phyloP scores from a whole-genome alignment of 2,888 invertebrate genomes.

The Noctua janthe region DNA sequence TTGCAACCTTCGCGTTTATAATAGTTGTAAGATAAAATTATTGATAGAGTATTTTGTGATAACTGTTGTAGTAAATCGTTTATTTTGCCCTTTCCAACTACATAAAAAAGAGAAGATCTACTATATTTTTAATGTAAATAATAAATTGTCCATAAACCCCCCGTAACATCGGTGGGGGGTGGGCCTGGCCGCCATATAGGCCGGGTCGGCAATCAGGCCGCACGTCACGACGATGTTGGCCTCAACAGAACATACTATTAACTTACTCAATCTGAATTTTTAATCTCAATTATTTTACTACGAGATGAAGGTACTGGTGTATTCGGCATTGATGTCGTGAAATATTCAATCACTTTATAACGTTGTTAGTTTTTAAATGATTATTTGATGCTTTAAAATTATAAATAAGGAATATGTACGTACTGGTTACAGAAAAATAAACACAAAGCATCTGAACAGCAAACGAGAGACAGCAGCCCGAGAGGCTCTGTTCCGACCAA shows the following conservation, averaged over 20 bases:
- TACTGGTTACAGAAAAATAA: background rate
- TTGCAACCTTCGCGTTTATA: background rate
- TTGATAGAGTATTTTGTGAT: background rate
- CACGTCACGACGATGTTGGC: constrained; percentile 15
- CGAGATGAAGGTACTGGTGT: background rate
- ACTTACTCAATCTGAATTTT: constrained; percentile 26
- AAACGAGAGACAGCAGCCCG: background rate
- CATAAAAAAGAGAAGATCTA: background rate
- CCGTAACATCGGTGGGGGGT: constrained; percentile 15
- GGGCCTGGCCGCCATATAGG: constrained; percentile 26
- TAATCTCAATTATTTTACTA: constrained; percentile 30
- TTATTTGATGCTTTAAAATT: background rate
- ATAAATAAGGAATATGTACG: background rate
- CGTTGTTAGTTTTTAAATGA: background rate
- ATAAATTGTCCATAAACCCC: constrained; percentile 2
- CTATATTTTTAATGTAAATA: constrained; percentile 28
- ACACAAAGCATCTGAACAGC: background rate
- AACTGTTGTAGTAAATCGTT: background rate
- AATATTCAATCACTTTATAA: background rate
- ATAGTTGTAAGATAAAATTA: background rate
- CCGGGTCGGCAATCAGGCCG: constrained; percentile 21
- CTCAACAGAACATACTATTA: constrained; percentile 11
- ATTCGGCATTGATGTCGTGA: background rate
- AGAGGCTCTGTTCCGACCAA: background rate
- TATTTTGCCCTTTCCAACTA: background rate